Percentiles rank a stretch among this genome's conserved stretches.
Evolutionary conservation across 2,797 vertebrate genomes (phyloP).

Genomic region (Sebastes nivosus): DNA sequence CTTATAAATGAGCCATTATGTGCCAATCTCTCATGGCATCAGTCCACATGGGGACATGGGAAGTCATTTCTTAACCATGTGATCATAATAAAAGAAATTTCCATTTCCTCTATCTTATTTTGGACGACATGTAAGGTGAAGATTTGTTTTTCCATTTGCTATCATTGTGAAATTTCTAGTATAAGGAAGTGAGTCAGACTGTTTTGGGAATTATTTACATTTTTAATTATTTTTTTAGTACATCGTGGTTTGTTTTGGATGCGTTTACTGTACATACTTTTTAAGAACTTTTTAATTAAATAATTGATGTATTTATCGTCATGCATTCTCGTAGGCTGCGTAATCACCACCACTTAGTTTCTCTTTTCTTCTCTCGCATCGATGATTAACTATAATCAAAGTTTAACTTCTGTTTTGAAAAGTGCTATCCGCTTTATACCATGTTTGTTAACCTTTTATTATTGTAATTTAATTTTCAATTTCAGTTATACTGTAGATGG

Average conservation of each 20-base stretch:
- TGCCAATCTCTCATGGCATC: background rate
- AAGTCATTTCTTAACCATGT: background rate
- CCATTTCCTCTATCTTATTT: background rate
- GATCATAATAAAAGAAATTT: background rate
- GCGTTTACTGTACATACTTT: background rate
- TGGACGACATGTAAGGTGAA: background rate
- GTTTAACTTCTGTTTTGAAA: background rate
- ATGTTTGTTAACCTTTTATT: background rate
- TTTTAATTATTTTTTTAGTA: background rate
- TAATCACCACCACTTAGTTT: background rate
- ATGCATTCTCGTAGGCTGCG: too few species aligned
- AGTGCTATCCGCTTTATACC: fast-evolving
- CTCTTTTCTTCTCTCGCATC: background rate
- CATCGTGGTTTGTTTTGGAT: background rate
- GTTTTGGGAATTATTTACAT: background rate
- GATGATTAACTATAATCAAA: background rate
- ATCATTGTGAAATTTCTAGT: background rate
- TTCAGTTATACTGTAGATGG: background rate
- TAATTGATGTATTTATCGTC: background rate
- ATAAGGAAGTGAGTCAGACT: background rate
- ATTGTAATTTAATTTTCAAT: background rate
- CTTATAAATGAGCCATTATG: background rate
- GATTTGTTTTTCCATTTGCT: background rate
- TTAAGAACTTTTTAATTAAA: background rate
- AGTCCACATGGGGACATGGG: background rate